These are phyloP conservation scores for Liasis olivaceus DNA, from an alignment of 2,797 vertebrate species.

Conservation along the genomic window DNA sequence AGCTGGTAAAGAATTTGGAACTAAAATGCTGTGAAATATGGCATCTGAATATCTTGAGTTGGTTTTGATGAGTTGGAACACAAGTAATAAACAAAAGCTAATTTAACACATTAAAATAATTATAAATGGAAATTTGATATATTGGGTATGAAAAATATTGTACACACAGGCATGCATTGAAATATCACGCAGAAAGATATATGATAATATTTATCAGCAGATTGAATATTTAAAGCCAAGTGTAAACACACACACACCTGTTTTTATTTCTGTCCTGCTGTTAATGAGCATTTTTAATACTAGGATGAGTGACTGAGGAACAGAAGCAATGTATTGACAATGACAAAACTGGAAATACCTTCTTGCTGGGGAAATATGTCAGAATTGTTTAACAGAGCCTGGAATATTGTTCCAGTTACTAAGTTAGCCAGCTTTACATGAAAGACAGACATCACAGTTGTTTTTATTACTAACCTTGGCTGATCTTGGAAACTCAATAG, in stretches of 20 bases:
- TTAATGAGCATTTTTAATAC: neutral
- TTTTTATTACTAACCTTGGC: neutral
- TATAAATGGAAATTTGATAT: neutral
- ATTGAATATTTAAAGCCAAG: neutral
- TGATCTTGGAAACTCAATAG: neutral
- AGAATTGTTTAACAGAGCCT: neutral
- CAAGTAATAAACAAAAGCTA: neutral
- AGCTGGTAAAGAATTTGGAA: neutral
- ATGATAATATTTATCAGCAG: constrained; percentile 28
- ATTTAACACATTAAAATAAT: constrained; percentile 6
- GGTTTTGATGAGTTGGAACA: neutral
- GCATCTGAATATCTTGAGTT: neutral
- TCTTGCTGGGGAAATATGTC: neutral
- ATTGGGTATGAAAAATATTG: neutral
- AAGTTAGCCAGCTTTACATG: neutral
- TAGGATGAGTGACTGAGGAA: neutral
- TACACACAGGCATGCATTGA: neutral
- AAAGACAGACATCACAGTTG: neutral
- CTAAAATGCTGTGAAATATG: neutral
- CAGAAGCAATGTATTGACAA: neutral
- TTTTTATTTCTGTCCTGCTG: constrained; percentile 1
- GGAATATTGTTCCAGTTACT: neutral
- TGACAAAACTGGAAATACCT: neutral
- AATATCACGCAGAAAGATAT: neutral
- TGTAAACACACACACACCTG: neutral